Conservation (phyloP, 2,888 invertebrate species). For the Drosophila suboccidentalis region DNA sequence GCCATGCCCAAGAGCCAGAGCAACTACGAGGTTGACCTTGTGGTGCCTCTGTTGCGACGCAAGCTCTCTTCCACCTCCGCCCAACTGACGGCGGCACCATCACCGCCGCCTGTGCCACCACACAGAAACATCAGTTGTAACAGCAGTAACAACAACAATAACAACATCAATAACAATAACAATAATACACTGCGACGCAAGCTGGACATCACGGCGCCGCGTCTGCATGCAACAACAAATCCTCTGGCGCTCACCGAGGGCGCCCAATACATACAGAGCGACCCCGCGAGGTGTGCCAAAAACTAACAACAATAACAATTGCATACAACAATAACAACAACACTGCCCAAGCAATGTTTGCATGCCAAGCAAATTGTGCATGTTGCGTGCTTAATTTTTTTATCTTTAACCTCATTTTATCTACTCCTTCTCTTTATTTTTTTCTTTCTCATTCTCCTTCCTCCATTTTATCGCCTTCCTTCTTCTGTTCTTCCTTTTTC, state of each 20-base stretch:
- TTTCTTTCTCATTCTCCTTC: background rate
- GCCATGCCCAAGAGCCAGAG: constrained; percentile 75
- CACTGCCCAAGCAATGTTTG: constrained; percentile 45
- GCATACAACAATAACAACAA: constrained; percentile 28
- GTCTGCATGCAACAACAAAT: constrained; percentile 87
- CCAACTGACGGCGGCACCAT: constrained; percentile 22
- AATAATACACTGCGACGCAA: constrained; percentile 81
- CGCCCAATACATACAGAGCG: constrained; percentile 83
- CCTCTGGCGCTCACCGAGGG: constrained; percentile 86
- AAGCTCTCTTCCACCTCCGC: constrained; percentile 55
- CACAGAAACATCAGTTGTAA: constrained; percentile 35
- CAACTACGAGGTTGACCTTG: constrained; percentile 62
- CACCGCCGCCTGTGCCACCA: constrained; percentile 36
- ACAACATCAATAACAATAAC: constrained; percentile 37
- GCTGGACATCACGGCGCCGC: constrained; percentile 87
- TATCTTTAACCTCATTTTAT: constrained; percentile 3
- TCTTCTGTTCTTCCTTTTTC: background rate
- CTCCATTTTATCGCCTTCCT: background rate
- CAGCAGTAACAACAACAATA: constrained; percentile 44
- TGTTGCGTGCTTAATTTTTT: constrained; percentile 26
- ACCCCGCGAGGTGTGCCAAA: constrained; percentile 84
- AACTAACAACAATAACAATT: constrained; percentile 26
- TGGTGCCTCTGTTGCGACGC: constrained; percentile 53
- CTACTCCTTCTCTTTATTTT: background rate
- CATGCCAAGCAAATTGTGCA: constrained; percentile 43